phyloP scores from a whole-genome alignment of 2,888 invertebrate species.

The Leucania comma region DNA sequence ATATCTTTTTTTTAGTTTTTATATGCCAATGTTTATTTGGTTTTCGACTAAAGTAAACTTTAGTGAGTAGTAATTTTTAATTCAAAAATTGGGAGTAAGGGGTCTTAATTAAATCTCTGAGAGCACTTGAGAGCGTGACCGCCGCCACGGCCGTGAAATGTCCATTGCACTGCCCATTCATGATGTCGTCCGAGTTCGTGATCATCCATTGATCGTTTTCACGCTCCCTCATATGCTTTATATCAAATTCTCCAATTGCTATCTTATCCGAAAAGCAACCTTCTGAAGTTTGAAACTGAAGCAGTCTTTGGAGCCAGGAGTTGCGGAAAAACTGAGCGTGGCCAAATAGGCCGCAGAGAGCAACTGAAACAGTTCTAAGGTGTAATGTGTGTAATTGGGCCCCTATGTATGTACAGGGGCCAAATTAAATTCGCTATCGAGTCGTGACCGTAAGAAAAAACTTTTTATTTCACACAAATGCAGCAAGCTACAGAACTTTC shows the following conservation, averaged over 20 bases:
- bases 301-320: constrained; percentile 69
- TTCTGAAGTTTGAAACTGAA: constrained; percentile 67
- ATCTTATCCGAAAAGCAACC: constrained; percentile 72
- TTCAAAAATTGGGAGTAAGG: not conserved
- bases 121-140: constrained; percentile 60
- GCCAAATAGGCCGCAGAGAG: constrained; percentile 73
- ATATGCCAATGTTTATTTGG: too few species aligned
- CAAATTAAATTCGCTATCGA: not conserved
- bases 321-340: constrained; percentile 71
- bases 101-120: constrained; percentile 70
- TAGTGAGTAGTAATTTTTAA: not conserved
- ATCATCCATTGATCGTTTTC: not conserved
- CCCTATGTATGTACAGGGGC: not conserved
- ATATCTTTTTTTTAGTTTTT: not conserved
- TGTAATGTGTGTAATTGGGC: not conserved
- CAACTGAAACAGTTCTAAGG: constrained; percentile 66
- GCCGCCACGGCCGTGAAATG: constrained; percentile 73
- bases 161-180: constrained; percentile 65
- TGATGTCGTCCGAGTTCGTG: not conserved
- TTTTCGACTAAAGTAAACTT: not conserved
- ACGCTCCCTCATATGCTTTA: not conserved
- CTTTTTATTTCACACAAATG: too few species aligned
- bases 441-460: not conserved
- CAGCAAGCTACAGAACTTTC: too few species aligned
- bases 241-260: constrained; percentile 9